These are phyloP conservation scores for Alligator mississippiensis DNA, from an alignment of 2,113 vertebrate species.

Conservation along the genomic window DNA sequence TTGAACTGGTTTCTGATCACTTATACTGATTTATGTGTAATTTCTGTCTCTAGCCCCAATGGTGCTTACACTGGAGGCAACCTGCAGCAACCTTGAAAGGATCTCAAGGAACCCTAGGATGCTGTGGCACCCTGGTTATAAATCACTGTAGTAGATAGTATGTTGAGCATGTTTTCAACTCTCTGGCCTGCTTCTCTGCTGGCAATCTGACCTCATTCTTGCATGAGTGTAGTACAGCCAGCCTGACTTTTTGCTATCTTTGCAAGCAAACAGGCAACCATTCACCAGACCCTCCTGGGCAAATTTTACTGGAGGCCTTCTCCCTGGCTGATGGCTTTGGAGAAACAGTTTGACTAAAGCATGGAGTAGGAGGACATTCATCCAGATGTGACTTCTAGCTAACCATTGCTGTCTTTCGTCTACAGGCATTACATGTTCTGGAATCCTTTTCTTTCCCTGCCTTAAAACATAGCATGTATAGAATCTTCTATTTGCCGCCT, in stretches of 20 bases:
- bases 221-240: accelerated
- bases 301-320: background rate
- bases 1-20: no score
- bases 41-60: no score
- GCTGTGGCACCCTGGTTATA: no score
- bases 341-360: conserved; percentile 30
- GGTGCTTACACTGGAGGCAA: no score
- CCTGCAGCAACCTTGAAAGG: no score
- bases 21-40: no score
- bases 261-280: background rate
- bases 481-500: conserved; percentile 43
- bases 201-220: background rate
- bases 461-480: background rate
- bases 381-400: background rate
- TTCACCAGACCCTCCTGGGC: background rate
- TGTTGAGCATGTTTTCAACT: background rate
- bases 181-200: background rate
- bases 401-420: conserved; percentile 16
- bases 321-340: background rate
- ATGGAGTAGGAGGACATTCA: conserved; percentile 62
- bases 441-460: conserved; percentile 66
- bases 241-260: background rate
- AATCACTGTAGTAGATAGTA: background rate
- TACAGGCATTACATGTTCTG: conserved; percentile 41
- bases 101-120: no score